Base-by-base conservation (phyloP, 1,140 invertebrate genomes). In the Drosophila nigrodunni region DNA sequence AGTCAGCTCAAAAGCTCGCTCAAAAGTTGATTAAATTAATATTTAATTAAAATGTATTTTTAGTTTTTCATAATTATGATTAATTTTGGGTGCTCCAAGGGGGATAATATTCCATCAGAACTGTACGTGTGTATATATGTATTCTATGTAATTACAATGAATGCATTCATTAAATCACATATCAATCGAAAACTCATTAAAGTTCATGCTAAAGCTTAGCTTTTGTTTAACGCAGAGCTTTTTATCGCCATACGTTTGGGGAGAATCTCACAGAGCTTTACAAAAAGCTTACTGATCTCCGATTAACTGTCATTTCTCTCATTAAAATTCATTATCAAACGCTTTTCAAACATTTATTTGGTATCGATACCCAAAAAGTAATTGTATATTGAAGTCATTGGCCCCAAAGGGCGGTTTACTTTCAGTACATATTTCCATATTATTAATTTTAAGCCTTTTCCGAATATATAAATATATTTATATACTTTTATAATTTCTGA, bases 81-180 rank as follows among this genome's bases (percentile, higher is more conserved):
- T 50, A 13, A 55, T 57, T 61, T 58, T 43, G 47, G 68, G 46
- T 49, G 55, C 39, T 10, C 34, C 54, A 66, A 66, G 21, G 35
- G 35, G 46, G 46, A 30, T 39, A 52, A 44, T 30, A n/a, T 25
- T 15, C 11, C 18, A 50, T 15, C 11, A 34, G 15, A 61, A 34
- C 35, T 75, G 46, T 65, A 60, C 47, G 77, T 88, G 82, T 87
- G 85, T 89, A 90, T 89, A 57, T 57, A 90, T 89, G 85, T 89
- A 89, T 72, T 85, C 62, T 86, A 80, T 89, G 78, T 89, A 86
- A 90, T 85, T 90, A 89, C 77, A 74, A 64, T 72, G 73, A 76
- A 67, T 73, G 81, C 78, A 80, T 85, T 66, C 30, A 54, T 54
- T 8, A 41, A 39, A 61, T 69, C 54, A 25, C 59, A 59, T 13